Percentiles rank a stretch among this genome's conserved stretches.
phyloP scores from a whole-genome alignment of 2,888 invertebrate genomes.

The Tachina fera region DNA sequence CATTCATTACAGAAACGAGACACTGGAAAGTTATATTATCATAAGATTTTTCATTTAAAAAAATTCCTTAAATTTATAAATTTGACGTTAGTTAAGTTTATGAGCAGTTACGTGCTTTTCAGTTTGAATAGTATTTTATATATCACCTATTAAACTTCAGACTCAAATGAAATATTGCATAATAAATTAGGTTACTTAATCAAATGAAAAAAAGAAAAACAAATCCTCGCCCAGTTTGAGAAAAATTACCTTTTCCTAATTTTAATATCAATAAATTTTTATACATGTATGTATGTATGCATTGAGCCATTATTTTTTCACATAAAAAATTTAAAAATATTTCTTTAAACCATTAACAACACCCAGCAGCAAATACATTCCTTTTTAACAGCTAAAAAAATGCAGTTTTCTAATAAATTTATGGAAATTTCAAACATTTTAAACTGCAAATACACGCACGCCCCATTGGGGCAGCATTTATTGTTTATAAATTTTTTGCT shows the following conservation, averaged over 20 bases:
- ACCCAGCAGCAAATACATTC: background rate
- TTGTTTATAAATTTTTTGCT: constrained; percentile 46
- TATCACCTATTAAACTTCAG: too few relatives aligned
- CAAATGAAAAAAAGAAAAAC: background rate
- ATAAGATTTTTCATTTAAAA: too few relatives aligned
- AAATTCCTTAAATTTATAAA: too few relatives aligned
- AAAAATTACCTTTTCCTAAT: background rate
- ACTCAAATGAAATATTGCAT: background rate
- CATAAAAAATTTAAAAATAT: background rate
- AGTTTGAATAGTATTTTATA: too few relatives aligned
- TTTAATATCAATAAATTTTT: constrained; percentile 11
- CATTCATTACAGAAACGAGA: too few relatives aligned
- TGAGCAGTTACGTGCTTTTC: too few relatives aligned
- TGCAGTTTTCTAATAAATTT: constrained; percentile 59
- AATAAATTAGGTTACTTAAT: background rate
- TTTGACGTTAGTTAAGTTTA: too few relatives aligned
- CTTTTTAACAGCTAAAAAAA: constrained; percentile 3
- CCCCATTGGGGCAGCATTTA: constrained; percentile 15
- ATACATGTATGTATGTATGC: background rate
- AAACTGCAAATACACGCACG: constrained; percentile 50
- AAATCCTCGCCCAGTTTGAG: background rate
- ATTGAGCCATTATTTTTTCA: background rate
- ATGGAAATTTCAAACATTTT: constrained; percentile 47
- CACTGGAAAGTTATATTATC: too few relatives aligned
- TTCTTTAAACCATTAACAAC: constrained; percentile 1